Conservation (phyloP, 1,140 invertebrate species). For the Papilio machaon region DNA sequence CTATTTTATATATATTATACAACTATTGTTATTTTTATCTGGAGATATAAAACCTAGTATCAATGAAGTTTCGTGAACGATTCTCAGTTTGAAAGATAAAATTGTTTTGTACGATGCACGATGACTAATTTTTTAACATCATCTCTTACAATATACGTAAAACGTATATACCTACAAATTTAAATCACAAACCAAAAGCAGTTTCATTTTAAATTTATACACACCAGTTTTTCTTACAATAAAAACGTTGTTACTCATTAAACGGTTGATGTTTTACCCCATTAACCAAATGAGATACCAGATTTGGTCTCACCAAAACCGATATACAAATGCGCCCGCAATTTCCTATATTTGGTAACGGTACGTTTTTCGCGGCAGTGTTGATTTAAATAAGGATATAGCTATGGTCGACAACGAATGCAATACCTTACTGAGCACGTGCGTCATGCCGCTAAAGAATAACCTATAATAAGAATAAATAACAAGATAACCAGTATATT, state of each 20-base stretch:
- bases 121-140: background rate
- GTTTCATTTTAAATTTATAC: constrained; percentile 5
- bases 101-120: background rate
- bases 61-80: background rate
- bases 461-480: constrained; percentile 34
- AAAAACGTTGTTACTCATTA: constrained; percentile 12
- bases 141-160: background rate
- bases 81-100: background rate
- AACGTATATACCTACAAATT: background rate
- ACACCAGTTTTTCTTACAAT: background rate
- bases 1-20: background rate
- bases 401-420: constrained; percentile 63
- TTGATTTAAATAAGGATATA: constrained; percentile 72
- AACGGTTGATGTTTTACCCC: background rate
- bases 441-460: constrained; percentile 55
- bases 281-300: constrained; percentile 50
- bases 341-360: constrained; percentile 55
- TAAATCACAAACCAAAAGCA: background rate
- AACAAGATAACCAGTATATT: background rate
- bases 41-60: too few relatives aligned
- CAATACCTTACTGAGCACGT: constrained; percentile 67
- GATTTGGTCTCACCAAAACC: constrained; percentile 65
- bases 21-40: background rate
- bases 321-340: constrained; percentile 61
- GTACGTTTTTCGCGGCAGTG: constrained; percentile 55